Conservation (phyloP, 1,140 invertebrate species). For the Halesus radiatus region DNA sequence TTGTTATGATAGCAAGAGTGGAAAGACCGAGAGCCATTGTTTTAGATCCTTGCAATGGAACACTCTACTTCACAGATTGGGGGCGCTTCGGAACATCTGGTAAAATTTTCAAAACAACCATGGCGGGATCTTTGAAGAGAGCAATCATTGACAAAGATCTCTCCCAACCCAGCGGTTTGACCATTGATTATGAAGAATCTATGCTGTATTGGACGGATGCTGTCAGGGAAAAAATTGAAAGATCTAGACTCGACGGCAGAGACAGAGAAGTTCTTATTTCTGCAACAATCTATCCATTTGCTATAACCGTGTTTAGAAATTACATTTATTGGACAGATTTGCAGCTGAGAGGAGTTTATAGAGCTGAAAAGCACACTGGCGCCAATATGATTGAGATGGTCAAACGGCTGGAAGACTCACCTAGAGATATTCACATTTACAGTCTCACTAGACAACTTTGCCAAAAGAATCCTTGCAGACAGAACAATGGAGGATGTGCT, state of each 20-base stretch:
- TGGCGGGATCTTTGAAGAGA: slow-evolving; percentile 94
- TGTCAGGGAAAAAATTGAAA: slow-evolving; percentile 96
- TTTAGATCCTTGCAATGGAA: slow-evolving; percentile 96
- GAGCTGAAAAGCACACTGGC: slow-evolving; percentile 97
- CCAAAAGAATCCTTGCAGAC: slow-evolving; percentile 86
- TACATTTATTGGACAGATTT: slow-evolving; percentile 99
- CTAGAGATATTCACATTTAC: slow-evolving; percentile 92
- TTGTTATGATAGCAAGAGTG: slow-evolving; percentile 94
- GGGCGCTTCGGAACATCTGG: slow-evolving; percentile 92
- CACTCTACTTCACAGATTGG: slow-evolving; percentile 94
- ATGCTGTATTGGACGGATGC: slow-evolving; percentile 99
- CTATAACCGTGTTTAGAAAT: slow-evolving; percentile 90
- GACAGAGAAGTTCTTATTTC: slow-evolving; percentile 83
- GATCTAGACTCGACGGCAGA: slow-evolving; percentile 89
- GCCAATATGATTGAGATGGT: slow-evolving; percentile 95
- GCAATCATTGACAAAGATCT: slow-evolving; percentile 92
- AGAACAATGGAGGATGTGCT: slow-evolving; percentile 96
- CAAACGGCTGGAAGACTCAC: slow-evolving; percentile 90
- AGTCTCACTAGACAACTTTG: slow-evolving; percentile 86
- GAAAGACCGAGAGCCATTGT: slow-evolving; percentile 95
- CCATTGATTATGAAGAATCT: slow-evolving; percentile 95
- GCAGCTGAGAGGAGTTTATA: slow-evolving; percentile 92
- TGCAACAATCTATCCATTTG: slow-evolving; percentile 96
- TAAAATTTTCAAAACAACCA: slow-evolving; percentile 95
- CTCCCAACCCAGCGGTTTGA: slow-evolving; percentile 95